Evolutionary conservation across 1,140 invertebrate species (phyloP).

Genomic region (Microvelia longipes): DNA sequence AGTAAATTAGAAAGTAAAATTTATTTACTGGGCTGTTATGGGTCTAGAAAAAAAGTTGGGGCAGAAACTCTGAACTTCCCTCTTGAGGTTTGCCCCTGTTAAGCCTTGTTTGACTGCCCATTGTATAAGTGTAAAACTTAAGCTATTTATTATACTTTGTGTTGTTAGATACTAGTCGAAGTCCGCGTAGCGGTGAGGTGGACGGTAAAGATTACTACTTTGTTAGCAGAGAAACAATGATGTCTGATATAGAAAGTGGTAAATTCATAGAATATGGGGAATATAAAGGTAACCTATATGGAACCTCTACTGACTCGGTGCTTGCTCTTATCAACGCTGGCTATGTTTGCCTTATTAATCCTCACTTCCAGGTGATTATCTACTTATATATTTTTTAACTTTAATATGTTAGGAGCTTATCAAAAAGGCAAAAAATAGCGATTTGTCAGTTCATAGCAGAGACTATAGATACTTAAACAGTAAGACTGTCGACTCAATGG

Average conservation of each 20-base stretch:
- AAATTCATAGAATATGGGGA: slow-evolving; percentile 95
- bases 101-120: no score
- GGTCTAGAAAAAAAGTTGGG: no score
- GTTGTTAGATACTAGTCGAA: slow-evolving; percentile 72
- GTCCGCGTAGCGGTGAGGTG: slow-evolving; percentile 65
- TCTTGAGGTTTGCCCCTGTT: no score
- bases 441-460: no score
- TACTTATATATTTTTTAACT: slow-evolving; percentile 1
- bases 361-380: slow-evolving; percentile 72
- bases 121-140: no score
- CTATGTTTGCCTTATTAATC: slow-evolving; percentile 82
- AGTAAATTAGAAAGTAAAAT: no score
- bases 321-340: slow-evolving; percentile 72
- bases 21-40: no score
- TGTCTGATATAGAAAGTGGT: slow-evolving; percentile 71
- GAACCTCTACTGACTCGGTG: slow-evolving; percentile 80
- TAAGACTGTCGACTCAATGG: no score
- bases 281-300: slow-evolving; percentile 93
- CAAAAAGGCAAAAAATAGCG: not conserved
- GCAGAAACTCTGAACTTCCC: no score
- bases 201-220: slow-evolving; percentile 93
- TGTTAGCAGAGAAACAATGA: slow-evolving; percentile 74
- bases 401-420: not conserved
- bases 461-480: no score
- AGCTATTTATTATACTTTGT: no score